Evolutionary conservation across 23 tunicate genomes (phyloP).

Genomic region (Trididemnum clinides): DNA sequence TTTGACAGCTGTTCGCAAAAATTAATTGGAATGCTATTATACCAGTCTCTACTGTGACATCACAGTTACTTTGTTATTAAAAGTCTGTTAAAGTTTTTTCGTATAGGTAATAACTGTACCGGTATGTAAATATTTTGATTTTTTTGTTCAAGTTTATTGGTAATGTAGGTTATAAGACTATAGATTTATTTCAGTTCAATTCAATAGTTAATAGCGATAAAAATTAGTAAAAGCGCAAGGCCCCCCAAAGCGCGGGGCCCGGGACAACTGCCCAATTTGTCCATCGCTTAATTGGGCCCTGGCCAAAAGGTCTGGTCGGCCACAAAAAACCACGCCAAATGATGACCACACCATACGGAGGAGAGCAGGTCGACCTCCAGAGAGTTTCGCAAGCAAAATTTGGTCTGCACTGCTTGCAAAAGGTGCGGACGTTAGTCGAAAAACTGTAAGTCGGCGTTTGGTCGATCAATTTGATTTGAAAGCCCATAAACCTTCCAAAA

Average conservation of each 20-base stretch:
- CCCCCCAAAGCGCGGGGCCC: constrained; percentile 18
- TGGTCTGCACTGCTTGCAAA: too few relatives aligned
- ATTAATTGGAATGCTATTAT: too few relatives aligned
- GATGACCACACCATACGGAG: too few relatives aligned
- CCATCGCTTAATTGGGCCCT: not conserved
- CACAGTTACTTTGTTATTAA: constrained; percentile 1
- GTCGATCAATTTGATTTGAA: too few relatives aligned
- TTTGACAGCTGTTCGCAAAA: too few relatives aligned
- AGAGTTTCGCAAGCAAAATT: too few relatives aligned
- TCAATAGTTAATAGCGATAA: constrained; percentile 10
- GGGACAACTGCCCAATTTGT: not conserved
- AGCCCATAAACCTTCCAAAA: too few relatives aligned
- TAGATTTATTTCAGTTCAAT: not conserved
- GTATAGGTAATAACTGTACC: not conserved
- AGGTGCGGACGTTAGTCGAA: too few relatives aligned
- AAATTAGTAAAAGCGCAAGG: constrained; percentile 1
- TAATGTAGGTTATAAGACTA: constrained; percentile 7
- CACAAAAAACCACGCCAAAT: too few relatives aligned
- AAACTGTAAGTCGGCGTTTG: too few relatives aligned
- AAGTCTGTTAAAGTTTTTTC: not conserved
- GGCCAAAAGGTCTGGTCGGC: not conserved
- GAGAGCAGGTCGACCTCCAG: too few relatives aligned
- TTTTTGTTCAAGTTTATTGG: not conserved
- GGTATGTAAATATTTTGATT: not conserved
- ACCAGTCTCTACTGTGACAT: not conserved